These are phyloP conservation scores for Mechanitis mazaeus DNA, from an alignment of 2,888 invertebrate species.

Conservation along the genomic window DNA sequence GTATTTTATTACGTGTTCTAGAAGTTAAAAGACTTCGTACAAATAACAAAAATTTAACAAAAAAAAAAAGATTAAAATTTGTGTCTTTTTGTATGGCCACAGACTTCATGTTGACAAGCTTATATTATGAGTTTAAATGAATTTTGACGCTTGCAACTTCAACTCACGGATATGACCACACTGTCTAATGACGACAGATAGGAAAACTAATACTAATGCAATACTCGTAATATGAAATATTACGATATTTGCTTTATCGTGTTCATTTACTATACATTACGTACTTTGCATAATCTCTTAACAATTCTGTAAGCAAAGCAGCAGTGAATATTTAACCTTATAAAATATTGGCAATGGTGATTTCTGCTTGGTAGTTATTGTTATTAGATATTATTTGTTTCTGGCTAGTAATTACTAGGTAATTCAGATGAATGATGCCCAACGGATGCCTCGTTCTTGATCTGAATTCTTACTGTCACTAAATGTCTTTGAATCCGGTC, in stretches of 20 bases:
- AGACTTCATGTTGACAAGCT: neutral
- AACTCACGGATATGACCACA: conserved; percentile 22
- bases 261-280: conserved; percentile 5
- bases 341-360: neutral
- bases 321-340: conserved; percentile 6
- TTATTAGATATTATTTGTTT: conserved; percentile 18
- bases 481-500: conserved; percentile 12
- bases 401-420: conserved; percentile 26
- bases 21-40: too few species aligned
- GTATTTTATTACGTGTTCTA: too few species aligned
- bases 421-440: conserved; percentile 20
- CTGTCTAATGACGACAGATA: conserved; percentile 21
- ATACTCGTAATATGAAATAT: conserved; percentile 11
- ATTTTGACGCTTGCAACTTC: conserved; percentile 2
- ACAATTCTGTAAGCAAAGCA: neutral
- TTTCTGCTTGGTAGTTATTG: conserved; percentile 9
- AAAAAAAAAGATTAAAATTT: too few species aligned
- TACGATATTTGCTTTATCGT: neutral
- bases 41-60: too few species aligned
- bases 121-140: neutral
- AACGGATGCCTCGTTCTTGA: conserved; percentile 26
- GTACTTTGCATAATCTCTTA: neutral
- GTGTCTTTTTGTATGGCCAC: too few species aligned
- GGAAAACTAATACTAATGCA: conserved; percentile 29
- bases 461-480: conserved; percentile 14